Evolutionary conservation across 2,888 invertebrate species (phyloP).

Genomic region (Beris morrisii): DNA sequence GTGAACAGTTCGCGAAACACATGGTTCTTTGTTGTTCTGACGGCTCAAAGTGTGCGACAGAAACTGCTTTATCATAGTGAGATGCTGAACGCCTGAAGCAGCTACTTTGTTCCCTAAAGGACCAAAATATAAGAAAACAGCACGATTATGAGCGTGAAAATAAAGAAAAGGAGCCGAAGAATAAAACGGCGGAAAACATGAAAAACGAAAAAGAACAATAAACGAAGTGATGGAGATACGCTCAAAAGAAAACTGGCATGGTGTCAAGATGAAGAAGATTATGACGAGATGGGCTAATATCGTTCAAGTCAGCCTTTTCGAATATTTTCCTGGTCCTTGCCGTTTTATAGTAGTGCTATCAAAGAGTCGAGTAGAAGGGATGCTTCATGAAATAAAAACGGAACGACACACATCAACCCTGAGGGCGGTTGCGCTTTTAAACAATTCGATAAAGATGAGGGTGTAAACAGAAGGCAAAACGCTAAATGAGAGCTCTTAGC

Average conservation of each 20-base stretch:
- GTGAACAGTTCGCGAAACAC: too few relatives aligned
- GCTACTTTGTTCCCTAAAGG: too few relatives aligned
- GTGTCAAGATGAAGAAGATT: slow-evolving; percentile 20
- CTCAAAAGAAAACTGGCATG: slow-evolving; percentile 33
- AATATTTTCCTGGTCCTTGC: slow-evolving; percentile 2
- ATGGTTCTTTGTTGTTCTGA: too few relatives aligned
- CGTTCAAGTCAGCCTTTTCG: slow-evolving; percentile 6
- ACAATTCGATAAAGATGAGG: neutral
- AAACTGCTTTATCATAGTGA: too few relatives aligned
- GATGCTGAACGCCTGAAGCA: too few relatives aligned
- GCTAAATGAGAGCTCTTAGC: slow-evolving; percentile 1
- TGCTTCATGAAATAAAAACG: neutral
- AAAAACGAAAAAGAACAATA: slow-evolving; percentile 25
- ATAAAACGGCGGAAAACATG: slow-evolving; percentile 33
- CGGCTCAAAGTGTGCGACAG: too few relatives aligned
- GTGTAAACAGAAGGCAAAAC: slow-evolving; percentile 23
- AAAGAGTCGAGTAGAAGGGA: neutral
- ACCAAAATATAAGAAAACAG: too few relatives aligned
- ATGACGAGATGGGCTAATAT: slow-evolving; percentile 19
- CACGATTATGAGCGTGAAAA: neutral
- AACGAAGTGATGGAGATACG: slow-evolving; percentile 8
- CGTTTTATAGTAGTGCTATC: neutral
- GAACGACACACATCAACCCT: neutral
- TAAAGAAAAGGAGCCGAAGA: slow-evolving; percentile 14
- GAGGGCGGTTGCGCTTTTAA: slow-evolving; percentile 7